Evolutionary conservation across 1,140 invertebrate species (phyloP).

Genomic region (Spodoptera frugiperda): DNA sequence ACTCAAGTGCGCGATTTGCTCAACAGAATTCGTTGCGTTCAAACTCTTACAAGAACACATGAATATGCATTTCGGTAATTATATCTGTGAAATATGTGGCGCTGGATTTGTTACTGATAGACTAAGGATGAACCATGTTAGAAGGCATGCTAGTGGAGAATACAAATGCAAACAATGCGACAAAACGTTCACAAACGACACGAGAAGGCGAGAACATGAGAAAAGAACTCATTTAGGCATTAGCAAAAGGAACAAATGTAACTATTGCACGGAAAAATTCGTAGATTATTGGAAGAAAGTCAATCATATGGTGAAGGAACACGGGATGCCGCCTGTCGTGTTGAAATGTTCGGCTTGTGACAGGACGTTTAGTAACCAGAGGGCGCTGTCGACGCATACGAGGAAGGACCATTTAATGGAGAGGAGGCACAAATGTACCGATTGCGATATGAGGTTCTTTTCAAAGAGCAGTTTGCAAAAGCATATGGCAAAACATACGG

Average conservation of each 20-base stretch:
- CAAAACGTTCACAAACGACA: slow-evolving; percentile 64
- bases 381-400: slow-evolving; percentile 66
- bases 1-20: slow-evolving; percentile 75
- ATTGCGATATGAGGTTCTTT: slow-evolving; percentile 77
- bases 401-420: slow-evolving; percentile 75
- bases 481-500: slow-evolving; percentile 86
- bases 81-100: slow-evolving; percentile 92
- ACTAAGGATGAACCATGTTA: slow-evolving; percentile 59
- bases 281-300: slow-evolving; percentile 65
- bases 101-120: slow-evolving; percentile 82
- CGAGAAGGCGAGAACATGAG: slow-evolving; percentile 63
- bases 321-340: slow-evolving; percentile 62
- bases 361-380: slow-evolving; percentile 65
- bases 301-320: slow-evolving; percentile 64
- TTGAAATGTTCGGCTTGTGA: slow-evolving; percentile 75
- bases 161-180: slow-evolving; percentile 66
- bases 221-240: slow-evolving; percentile 61
- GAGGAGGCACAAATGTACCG: slow-evolving; percentile 69
- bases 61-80: slow-evolving; percentile 81
- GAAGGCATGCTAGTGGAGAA: slow-evolving; percentile 64
- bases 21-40: slow-evolving; percentile 71
- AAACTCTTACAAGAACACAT: slow-evolving; percentile 79
- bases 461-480: slow-evolving; percentile 70
- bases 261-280: slow-evolving; percentile 64
- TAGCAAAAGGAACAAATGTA: slow-evolving; percentile 70